Percentiles rank a stretch among this genome's conserved stretches.
These are phyloP conservation scores for Macrophya annulata DNA, from an alignment of 2,888 invertebrate species.

Conservation along the genomic window DNA sequence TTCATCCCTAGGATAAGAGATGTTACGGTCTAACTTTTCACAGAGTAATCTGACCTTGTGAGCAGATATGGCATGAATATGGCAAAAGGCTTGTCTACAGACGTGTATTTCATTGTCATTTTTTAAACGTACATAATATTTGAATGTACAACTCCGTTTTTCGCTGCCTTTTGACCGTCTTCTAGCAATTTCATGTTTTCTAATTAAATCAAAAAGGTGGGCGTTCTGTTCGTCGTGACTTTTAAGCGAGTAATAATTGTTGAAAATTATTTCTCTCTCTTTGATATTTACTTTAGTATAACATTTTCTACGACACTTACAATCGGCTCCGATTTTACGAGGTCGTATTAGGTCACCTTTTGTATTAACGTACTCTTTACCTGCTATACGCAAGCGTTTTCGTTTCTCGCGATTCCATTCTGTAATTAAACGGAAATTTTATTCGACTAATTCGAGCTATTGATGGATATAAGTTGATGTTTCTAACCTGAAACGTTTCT, in stretches of 20 bases:
- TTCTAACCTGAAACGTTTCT: background rate
- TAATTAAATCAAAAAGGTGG: background rate
- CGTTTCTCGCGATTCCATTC: constrained; percentile 21
- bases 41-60: constrained; percentile 21
- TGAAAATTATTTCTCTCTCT: background rate
- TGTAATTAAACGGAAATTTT: background rate
- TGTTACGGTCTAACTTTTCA: constrained; percentile 9
- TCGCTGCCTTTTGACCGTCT: background rate
- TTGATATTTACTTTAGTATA: background rate
- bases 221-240: constrained; percentile 26
- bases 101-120: background rate
- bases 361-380: background rate
- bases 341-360: background rate
- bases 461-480: background rate
- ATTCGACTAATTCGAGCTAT: background rate
- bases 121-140: background rate
- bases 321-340: constrained; percentile 9
- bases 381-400: constrained; percentile 3
- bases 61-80: background rate
- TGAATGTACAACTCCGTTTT: background rate
- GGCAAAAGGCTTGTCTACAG: constrained; percentile 4
- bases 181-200: background rate
- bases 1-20: constrained; percentile 24
- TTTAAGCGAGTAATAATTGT: background rate
- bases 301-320: constrained; percentile 6